Percentiles rank a stretch among this genome's conserved stretches.
Conservation (phyloP, 2,113 vertebrate species). For the Cyphomyrus discorhynchus region DNA sequence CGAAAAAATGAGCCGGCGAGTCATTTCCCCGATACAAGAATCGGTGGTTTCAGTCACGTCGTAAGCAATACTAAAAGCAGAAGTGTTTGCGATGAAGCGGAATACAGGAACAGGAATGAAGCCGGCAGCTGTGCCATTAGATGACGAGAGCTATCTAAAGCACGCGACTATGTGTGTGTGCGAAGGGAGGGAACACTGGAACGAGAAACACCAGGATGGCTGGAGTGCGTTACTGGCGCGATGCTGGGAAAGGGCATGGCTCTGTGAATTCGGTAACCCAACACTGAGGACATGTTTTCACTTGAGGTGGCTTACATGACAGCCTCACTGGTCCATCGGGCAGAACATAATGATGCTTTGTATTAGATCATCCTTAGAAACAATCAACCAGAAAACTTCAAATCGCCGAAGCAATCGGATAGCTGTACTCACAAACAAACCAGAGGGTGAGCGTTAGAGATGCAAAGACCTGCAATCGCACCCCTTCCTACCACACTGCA, state of each 20-base stretch:
- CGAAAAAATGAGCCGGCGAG: not conserved
- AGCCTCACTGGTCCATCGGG: not conserved
- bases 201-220: not conserved
- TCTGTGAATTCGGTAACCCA: not conserved
- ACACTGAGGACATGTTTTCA: constrained; percentile 7
- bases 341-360: not conserved
- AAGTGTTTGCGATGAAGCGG: not conserved
- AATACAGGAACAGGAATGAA: not conserved
- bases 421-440: not conserved
- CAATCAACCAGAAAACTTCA: not conserved
- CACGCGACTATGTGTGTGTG: not conserved
- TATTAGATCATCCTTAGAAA: not conserved
- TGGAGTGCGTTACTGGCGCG: not conserved
- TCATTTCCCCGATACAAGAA: not conserved
- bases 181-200: not conserved
- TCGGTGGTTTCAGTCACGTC: not conserved
- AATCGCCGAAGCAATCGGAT: not conserved
- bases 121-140: not conserved
- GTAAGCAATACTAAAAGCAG: not conserved
- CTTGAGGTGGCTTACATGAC: not conserved
- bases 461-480: not conserved
- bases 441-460: not conserved
- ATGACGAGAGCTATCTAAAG: not conserved
- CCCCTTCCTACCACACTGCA: not conserved
- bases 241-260: not conserved